Evolutionary conservation across 2,797 vertebrate genomes (phyloP), one percentile per base, ranked within the genome.

Genomic region (Syncerus caffer): DNA sequence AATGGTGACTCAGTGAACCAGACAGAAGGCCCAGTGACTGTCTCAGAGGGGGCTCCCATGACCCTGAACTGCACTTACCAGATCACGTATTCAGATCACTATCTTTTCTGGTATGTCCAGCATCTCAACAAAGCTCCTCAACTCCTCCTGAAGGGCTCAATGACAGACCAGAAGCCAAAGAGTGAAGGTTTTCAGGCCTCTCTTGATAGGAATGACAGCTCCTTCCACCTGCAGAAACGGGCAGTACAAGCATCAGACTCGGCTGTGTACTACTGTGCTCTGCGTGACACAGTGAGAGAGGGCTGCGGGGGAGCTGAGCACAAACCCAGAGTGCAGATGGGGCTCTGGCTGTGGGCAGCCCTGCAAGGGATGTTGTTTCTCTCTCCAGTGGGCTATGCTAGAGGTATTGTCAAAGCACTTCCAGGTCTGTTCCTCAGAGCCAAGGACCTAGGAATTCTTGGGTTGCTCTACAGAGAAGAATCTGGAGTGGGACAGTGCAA

Each of bases 191-290:
- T 97, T 82, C 67, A 87, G 25, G 96, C 85, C 21, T 2, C 4
- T 9, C 58, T 21, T 25, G 3, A 57, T 4, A 74, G 47, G 47
- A 82, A 21, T 12, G 3, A 86, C 19, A 62, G 31, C 0, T 82
- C 90, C 74, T 97, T 93, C 71, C 78, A 94, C 47, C 88, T 97
- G 47, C 31, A 62, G 55, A 97, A 97, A 23, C 13, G 2, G 3
- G 58, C 31, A 0, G 34, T 92, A 25, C 84, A 90, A 7, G 10
- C 31, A 9, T 86, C 60, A 31, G 97, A 97, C 38, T 92, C 89
- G 0, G 96, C 91, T 0, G 2, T 95, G 42, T 98, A 96, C 58
- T 96, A 85, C 87, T 98, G 97, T 0, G 83, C 29, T 21, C 6
- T 93, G 89, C 31, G 23, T 1, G 47, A 76, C 97, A 97, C 95